Percentiles rank a stretch among this genome's conserved stretches.
These are phyloP conservation scores for Saccostrea glomerata DNA, from an alignment of 1,140 invertebrate species.

Conservation along the genomic window DNA sequence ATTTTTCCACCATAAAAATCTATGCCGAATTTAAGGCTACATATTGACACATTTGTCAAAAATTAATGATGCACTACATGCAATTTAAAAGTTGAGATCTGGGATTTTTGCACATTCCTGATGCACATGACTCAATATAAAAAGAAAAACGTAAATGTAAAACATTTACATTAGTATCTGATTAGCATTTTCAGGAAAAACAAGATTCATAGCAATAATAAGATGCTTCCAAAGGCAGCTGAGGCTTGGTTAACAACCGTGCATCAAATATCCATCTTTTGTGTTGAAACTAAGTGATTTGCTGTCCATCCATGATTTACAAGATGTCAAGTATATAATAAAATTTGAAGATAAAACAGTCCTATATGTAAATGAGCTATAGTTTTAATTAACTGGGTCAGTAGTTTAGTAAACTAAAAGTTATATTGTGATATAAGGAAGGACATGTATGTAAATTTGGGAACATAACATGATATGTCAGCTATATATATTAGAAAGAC, in stretches of 20 bases:
- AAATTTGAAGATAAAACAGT: background rate
- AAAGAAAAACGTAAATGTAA: background rate
- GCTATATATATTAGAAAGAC: background rate
- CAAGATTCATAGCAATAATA: background rate
- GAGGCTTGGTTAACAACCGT: background rate
- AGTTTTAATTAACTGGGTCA: background rate
- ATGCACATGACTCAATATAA: background rate
- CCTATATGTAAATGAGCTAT: background rate
- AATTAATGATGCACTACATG: background rate
- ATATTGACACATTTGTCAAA: background rate
- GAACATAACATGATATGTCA: background rate
- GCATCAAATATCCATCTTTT: background rate
- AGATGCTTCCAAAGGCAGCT: constrained; percentile 22
- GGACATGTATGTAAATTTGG: constrained; percentile 11
- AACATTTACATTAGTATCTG: background rate
- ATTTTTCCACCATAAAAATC: background rate
- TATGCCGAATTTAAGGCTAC: background rate
- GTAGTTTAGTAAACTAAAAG: background rate
- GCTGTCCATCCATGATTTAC: background rate
- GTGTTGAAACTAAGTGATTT: background rate
- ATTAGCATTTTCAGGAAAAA: background rate
- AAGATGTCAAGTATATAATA: background rate
- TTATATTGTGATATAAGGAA: constrained; percentile 9
- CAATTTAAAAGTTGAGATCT: background rate
- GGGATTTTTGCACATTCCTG: constrained; percentile 22